phyloP scores from a whole-genome alignment of 2,113 vertebrate species.

The Megaceryle torquata region DNA sequence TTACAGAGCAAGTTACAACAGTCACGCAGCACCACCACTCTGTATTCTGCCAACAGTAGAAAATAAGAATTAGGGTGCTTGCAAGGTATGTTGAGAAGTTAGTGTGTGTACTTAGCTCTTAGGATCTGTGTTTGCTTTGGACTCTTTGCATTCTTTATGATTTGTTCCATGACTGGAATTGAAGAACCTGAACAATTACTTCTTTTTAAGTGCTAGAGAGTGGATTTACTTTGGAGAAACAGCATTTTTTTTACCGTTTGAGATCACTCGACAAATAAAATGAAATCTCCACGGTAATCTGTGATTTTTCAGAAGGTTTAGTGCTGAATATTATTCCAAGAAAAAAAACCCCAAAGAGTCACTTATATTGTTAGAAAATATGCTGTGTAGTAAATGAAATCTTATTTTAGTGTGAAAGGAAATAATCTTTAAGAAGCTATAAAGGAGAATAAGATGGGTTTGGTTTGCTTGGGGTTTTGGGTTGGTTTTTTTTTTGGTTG shows the following conservation, averaged over 20 bases:
- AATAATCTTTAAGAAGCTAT: neutral
- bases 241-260: accelerated
- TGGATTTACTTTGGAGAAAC: neutral
- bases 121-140: slow-evolving; percentile 20
- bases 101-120: neutral
- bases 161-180: neutral
- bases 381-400: neutral
- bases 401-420: neutral
- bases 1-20: slow-evolving; percentile 77
- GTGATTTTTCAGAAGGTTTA: neutral
- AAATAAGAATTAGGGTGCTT: slow-evolving; percentile 15
- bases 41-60: slow-evolving; percentile 49
- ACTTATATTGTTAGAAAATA: neutral
- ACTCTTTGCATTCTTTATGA: neutral
- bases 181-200: neutral
- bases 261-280: neutral
- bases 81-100: neutral
- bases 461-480: no score
- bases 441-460: neutral
- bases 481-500: no score
- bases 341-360: no score
- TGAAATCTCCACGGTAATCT: neutral
- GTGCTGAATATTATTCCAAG: neutral
- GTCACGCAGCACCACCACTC: slow-evolving; percentile 40
- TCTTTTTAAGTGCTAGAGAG: neutral